Percentiles rank a stretch among this genome's conserved stretches.
These are phyloP conservation scores for Neoniphon sammara DNA, from an alignment of 2,797 vertebrate genomes.

Conservation along the genomic window DNA sequence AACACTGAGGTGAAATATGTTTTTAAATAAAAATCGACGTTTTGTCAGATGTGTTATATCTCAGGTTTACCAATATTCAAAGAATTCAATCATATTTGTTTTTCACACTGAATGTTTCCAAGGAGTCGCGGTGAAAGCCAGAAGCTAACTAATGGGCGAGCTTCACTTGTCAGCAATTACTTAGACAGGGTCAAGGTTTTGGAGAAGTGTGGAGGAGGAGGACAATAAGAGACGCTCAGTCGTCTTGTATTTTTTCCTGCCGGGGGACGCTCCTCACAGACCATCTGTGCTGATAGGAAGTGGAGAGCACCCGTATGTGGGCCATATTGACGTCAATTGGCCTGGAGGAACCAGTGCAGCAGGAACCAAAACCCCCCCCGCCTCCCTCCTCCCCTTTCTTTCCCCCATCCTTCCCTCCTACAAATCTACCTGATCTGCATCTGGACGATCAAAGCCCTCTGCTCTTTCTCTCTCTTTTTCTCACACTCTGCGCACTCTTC, in stretches of 20 bases:
- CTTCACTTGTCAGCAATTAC: conserved; percentile 49
- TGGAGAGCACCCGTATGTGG: conserved; percentile 66
- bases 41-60: background rate
- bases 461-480: background rate
- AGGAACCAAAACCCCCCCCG: conserved; percentile 71
- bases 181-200: conserved; percentile 67
- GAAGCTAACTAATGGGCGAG: background rate
- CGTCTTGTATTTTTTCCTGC: conserved; percentile 77
- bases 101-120: conserved; percentile 21
- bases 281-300: conserved; percentile 82
- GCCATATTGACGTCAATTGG: conserved; percentile 81
- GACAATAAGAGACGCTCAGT: conserved; percentile 65
- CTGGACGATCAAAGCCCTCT: background rate
- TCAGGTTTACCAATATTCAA: conserved; percentile 3
- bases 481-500: too few relatives aligned
- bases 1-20: background rate
- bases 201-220: conserved; percentile 74
- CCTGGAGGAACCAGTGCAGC: conserved; percentile 78
- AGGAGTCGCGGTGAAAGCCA: conserved; percentile 44
- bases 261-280: conserved; percentile 59
- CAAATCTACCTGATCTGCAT: conserved; percentile 35
- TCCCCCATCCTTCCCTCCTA: conserved; percentile 42
- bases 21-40: background rate
- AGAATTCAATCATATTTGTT: conserved; percentile 38
- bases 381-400: conserved; percentile 42